Evolutionary conservation across 2,797 vertebrate genomes (phyloP), one percentile per base, ranked within the genome.

Genomic region (Staurois parvus): DNA sequence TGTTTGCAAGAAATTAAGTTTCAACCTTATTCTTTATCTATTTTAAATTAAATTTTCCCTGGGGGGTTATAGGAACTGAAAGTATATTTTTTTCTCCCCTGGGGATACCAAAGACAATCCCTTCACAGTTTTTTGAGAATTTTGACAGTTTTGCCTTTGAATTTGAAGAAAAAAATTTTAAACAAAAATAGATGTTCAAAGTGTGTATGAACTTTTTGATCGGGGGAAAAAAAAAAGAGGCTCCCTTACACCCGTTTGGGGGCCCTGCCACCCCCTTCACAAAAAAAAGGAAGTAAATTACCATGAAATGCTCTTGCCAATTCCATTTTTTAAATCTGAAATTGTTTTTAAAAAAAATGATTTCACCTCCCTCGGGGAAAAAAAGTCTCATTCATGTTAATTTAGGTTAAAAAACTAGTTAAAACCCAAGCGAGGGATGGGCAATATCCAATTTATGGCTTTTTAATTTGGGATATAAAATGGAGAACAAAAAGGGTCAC

Each of bases 261-360:
- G 34, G 37, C n/a, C 30, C 37, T 30, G n/a, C n/a, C n/a, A n/a
- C n/a, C n/a, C 29, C 73, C 30, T 75, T 45, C 73, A 75, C 15
- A 56, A 75, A 56, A 56, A 37, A 24, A 24, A 76, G 75, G 5
- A 64, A 37, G n/a, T 76, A 7, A 34, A 76, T 76, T 62, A 62
- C 56, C 29, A n/a, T 64, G 24, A 29, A 52, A 19, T 17, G 21
- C 2, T 78, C n/a, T 37, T 34, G 62, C 56, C 29, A 42, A 30
- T 28, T 48, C 28, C 13, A 52, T 74, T 85, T 79, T 79, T 79
- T 21, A 24, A 73, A 85, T 73, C 40, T 29, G 74, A n/a, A 21
- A 67, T 37, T 21, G 52, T 85, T 24, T 79, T n/a, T n/a, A n/a
- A 13, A 48, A 48, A 19, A 79, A 79, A 48, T 74, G 1, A 29